These are phyloP conservation scores for Hafferia zeledoni DNA, from an alignment of 2,797 vertebrate genomes.

Conservation along the genomic window DNA sequence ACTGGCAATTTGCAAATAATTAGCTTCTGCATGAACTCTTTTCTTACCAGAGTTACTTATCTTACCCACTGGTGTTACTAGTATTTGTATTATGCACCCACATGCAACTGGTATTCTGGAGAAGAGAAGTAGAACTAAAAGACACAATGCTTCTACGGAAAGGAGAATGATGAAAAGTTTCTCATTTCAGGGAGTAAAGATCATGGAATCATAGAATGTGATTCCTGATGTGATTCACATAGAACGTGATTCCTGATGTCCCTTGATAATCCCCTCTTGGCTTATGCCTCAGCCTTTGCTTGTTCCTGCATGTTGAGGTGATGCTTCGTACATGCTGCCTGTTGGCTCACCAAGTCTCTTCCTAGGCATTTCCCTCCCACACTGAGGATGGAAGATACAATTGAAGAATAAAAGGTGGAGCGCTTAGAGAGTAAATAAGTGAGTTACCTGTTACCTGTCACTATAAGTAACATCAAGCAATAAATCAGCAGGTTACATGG, in stretches of 20 bases:
- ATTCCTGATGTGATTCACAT: background rate
- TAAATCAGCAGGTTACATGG: background rate
- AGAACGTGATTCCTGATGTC: background rate
- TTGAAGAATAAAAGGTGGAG: background rate
- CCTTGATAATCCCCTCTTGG: background rate
- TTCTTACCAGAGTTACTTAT: background rate
- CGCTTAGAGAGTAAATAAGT: background rate
- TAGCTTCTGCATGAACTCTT: background rate
- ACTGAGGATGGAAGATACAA: background rate
- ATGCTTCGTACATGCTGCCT: background rate
- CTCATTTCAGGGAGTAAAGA: background rate
- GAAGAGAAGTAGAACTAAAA: background rate
- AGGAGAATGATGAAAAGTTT: background rate
- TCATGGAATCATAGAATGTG: background rate
- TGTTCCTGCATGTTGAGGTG: background rate
- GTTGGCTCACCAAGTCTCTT: background rate
- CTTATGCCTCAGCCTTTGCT: background rate
- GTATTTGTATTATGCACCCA: background rate
- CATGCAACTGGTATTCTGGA: background rate
- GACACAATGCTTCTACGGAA: background rate
- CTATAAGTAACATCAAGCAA: background rate
- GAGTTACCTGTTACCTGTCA: background rate
- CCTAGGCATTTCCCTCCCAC: background rate
- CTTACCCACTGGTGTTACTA: background rate
- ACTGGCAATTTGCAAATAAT: slow-evolving; percentile 1